These are phyloP conservation scores for Tillus elongatus DNA, from an alignment of 2,888 invertebrate genomes.

Conservation along the genomic window DNA sequence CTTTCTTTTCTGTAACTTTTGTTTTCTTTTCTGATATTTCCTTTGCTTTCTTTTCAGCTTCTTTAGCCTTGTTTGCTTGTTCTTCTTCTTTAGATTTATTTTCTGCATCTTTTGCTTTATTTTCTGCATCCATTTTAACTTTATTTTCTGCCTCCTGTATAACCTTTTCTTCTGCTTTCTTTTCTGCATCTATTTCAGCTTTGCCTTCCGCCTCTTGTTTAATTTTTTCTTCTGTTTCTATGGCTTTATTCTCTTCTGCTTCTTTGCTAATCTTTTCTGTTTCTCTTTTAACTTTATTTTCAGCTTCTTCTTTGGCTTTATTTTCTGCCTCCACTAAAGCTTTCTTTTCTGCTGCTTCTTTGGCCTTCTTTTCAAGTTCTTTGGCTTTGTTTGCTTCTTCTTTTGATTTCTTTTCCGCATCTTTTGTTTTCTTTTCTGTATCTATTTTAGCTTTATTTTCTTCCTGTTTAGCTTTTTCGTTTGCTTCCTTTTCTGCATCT, in stretches of 20 bases:
- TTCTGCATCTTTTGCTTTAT: conserved; percentile 12
- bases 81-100: conserved; percentile 10
- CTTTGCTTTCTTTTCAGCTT: conserved; percentile 10
- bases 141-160: conserved; percentile 14
- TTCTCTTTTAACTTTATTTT: conserved; percentile 37
- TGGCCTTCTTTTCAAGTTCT: conserved; percentile 37
- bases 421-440: conserved; percentile 12
- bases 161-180: conserved; percentile 8
- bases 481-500: conserved; percentile 14
- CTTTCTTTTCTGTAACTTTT: conserved; percentile 18
- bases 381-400: conserved; percentile 10
- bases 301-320: conserved; percentile 21
- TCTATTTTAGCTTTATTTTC: conserved; percentile 12
- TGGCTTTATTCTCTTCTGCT: conserved; percentile 10
- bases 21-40: conserved; percentile 22
- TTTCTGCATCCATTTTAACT: conserved; percentile 12
- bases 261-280: conserved; percentile 35
- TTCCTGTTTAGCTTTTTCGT: conserved; percentile 11
- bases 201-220: conserved; percentile 10
- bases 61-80: conserved; percentile 12
- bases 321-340: conserved; percentile 26
- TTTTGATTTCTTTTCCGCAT: conserved; percentile 12
- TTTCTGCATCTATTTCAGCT: conserved; percentile 7
- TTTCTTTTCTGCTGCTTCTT: conserved; percentile 34
- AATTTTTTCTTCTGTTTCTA: conserved; percentile 9